These are phyloP conservation scores for Atlantisia rogersi DNA, from an alignment of 2,113 vertebrate genomes.

Conservation along the genomic window DNA sequence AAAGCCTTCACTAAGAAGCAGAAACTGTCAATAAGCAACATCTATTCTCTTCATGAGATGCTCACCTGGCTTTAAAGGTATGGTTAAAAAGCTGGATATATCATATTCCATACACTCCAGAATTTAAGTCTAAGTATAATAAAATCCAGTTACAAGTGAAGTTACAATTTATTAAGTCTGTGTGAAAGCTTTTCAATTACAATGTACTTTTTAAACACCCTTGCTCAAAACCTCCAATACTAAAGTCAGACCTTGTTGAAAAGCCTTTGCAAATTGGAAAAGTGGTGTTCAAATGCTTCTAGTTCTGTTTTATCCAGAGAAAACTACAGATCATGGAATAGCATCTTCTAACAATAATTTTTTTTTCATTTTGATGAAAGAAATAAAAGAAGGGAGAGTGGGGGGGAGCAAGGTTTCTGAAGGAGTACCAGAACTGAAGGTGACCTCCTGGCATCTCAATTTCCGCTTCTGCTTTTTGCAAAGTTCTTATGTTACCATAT, in stretches of 20 bases:
- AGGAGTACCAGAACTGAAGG: background rate
- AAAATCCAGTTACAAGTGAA: background rate
- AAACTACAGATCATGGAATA: background rate
- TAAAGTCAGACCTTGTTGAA: background rate
- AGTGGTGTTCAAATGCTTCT: background rate
- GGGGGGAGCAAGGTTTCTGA: background rate
- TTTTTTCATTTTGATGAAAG: background rate
- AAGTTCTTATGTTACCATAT: background rate
- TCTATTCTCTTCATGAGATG: background rate
- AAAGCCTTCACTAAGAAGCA: background rate
- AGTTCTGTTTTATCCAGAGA: background rate
- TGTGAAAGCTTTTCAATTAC: background rate
- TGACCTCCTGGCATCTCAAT: background rate
- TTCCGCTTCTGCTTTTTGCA: background rate
- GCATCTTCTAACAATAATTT: background rate
- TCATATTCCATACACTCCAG: background rate
- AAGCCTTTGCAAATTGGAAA: background rate
- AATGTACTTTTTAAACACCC: background rate
- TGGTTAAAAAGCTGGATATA: background rate
- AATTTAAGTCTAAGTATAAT: background rate
- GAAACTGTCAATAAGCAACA: background rate
- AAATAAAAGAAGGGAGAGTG: background rate
- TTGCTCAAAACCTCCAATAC: background rate
- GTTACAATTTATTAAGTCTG: background rate
- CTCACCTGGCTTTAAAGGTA: background rate